Evolutionary conservation across 1,140 invertebrate species (phyloP), one percentile per base, ranked within the genome.

Genomic region (Bombus superbus): DNA sequence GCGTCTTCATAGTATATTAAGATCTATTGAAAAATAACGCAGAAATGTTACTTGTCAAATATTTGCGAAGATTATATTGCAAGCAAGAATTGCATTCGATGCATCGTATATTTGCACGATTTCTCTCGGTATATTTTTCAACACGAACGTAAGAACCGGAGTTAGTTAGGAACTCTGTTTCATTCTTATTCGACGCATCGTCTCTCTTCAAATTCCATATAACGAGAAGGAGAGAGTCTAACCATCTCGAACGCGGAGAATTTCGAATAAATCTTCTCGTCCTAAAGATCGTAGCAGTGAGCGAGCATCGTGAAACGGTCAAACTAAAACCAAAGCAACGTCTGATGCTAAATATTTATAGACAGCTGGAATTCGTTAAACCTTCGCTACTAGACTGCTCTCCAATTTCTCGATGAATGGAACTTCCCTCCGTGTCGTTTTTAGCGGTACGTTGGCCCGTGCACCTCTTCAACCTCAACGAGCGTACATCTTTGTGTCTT

Each of bases 301-400:
- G 25, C 15, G 32, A 71, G 9, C 11, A 40, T 6, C 35, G 69
- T 25, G 66, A 57, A n/a, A 38, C 25, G 64, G 3, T 40, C 25
- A n/a, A 22, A 71, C 47, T 71, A 38, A 57, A 71, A 47, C 44
- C 6, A 40, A 53, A 81, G 57, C 35, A 71, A 64, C 62, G 22
- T 4, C n/a, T 15, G 66, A 25, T 5, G 77, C 32, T 79, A 79
- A 79, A 68, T 68, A 79, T 79, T 79, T 32, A 66, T 66, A 66
- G 64, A 15, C 4, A 32, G 64, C n/a, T 18, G 6, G n/a, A 32
- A 66, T 66, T 66, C 64, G 64, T 66, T 66, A 32, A 32, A n/a
- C 32, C 32, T 66, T 32, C 28, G n/a, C n/a, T 64, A n/a, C 13
- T 64, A n/a, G 62, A 64, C n/a, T 32, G 62, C 62, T 64, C n/a